Evolutionary conservation across 2,113 vertebrate genomes (phyloP).

Genomic region (Scomber japonicus): DNA sequence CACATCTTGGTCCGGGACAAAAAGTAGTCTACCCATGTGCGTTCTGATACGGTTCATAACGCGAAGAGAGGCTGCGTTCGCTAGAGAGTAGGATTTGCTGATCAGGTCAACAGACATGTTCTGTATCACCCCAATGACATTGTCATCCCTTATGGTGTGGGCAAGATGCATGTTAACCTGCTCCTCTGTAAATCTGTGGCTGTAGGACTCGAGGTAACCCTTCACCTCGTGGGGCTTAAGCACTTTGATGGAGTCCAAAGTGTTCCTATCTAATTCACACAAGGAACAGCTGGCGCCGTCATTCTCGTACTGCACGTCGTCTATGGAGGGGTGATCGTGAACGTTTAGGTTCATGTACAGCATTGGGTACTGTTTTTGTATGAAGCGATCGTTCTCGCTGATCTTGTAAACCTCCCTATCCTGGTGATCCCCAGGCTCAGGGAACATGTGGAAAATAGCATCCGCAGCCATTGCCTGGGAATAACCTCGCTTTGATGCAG

Average conservation of each 20-base stretch:
- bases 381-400: not conserved
- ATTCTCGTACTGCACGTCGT: not conserved
- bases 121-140: not conserved
- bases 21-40: slow-evolving; percentile 17
- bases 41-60: slow-evolving; percentile 15
- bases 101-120: slow-evolving; percentile 31
- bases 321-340: not conserved
- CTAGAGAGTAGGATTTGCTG: not conserved
- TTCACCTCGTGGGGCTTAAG: slow-evolving; percentile 13
- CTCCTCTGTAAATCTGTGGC: not conserved
- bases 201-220: not conserved
- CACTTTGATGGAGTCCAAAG: slow-evolving; percentile 18
- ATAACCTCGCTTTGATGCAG: not conserved
- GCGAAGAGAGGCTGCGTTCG: not conserved
- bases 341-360: not conserved
- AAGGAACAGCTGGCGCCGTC: not conserved
- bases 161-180: slow-evolving; percentile 26
- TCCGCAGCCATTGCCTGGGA: not conserved
- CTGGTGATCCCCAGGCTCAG: not conserved
- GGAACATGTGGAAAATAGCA: not conserved
- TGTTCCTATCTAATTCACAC: slow-evolving; percentile 16
- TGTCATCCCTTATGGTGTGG: not conserved
- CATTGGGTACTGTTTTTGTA: slow-evolving; percentile 36
- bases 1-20: not conserved
- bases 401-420: not conserved